phyloP scores from a whole-genome alignment of 37 sponge, comb jelly and placozoan genomes.

The Mnemiopsis leidyi region DNA sequence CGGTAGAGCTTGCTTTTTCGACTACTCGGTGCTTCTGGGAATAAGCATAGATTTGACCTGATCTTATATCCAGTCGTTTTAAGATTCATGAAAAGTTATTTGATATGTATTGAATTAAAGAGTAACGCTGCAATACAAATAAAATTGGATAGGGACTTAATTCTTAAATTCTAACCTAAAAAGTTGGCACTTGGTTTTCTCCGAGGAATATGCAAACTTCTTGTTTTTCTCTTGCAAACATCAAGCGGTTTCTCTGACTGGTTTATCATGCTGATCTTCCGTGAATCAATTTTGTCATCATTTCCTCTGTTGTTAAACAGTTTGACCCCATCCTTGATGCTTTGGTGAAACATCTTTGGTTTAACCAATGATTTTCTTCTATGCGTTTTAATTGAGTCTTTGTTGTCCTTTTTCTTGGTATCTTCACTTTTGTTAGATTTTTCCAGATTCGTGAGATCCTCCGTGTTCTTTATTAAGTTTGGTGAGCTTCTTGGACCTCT shows the following conservation, averaged over 20 bases:
- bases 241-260: neutral
- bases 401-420: neutral
- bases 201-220: neutral
- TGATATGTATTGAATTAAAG: no score
- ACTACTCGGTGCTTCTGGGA: neutral
- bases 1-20: neutral
- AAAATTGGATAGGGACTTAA: no score
- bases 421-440: neutral
- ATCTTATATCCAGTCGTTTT: no score
- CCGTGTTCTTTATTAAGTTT: neutral
- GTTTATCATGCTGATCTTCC: neutral
- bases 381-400: neutral
- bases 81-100: no score
- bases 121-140: no score
- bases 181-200: neutral
- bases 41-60: no score
- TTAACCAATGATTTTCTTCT: neutral
- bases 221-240: neutral
- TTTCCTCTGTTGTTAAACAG: neutral
- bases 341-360: neutral
- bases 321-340: neutral
- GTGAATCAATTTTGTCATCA: neutral
- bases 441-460: neutral
- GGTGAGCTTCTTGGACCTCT: constrained; percentile 4
- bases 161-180: constrained; percentile 15